Conservation (phyloP, 2,888 invertebrate species). For the Oscheius sp. region DNA sequence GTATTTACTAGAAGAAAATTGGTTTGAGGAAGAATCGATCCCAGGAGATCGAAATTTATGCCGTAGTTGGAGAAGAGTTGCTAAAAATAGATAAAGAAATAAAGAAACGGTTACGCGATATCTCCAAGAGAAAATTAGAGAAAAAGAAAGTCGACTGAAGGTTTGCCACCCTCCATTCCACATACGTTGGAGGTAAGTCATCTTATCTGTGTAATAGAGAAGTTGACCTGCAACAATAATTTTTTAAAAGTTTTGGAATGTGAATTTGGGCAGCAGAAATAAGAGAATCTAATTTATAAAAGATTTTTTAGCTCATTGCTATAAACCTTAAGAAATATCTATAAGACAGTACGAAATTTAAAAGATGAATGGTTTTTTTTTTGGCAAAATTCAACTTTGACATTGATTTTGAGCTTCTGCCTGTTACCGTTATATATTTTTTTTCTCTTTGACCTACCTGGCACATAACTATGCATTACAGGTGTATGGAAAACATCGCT, state of each 20-base stretch:
- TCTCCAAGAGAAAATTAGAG: conserved; percentile 10
- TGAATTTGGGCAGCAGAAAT: no score
- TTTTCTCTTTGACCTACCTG: conserved; percentile 10
- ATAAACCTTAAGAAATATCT: no score
- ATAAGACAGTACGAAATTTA: no score
- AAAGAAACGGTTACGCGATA: no score
- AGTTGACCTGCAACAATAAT: conserved; percentile 27
- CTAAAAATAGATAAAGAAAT: conserved; percentile 12
- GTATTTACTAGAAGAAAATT: conserved; percentile 24
- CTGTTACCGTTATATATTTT: no score
- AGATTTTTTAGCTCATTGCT: no score
- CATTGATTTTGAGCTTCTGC: no score
- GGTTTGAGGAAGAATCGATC: conserved; percentile 1
- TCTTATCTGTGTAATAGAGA: conserved; percentile 19
- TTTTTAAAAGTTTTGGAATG: no score
- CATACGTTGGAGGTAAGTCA: conserved; percentile 23
- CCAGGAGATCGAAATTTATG: conserved; percentile 13
- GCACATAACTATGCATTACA: conserved; percentile 22
- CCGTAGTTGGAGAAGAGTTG: conserved; percentile 21
- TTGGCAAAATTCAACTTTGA: no score
- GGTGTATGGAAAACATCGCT: conserved; percentile 24
- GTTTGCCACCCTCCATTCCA: conserved; percentile 25
- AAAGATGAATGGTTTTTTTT: no score
- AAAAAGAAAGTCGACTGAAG: conserved; percentile 2
- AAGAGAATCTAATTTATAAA: no score